Percentiles rank a stretch among this genome's conserved stretches.
Evolutionary conservation across 1,140 invertebrate genomes (phyloP).

Genomic region (Drosophila bocqueti): DNA sequence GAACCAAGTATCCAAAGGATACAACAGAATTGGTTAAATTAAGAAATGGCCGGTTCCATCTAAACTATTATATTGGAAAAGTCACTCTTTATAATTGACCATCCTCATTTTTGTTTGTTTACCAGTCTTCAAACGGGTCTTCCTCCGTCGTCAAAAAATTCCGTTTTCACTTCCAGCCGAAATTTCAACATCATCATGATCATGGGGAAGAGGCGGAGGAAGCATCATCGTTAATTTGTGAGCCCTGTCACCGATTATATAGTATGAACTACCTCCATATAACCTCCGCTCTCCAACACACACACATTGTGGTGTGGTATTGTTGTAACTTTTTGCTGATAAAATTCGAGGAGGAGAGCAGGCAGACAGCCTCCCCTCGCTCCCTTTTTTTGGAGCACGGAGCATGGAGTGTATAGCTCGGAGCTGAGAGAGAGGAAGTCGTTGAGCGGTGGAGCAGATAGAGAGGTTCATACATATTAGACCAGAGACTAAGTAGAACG

Average conservation of each 20-base stretch:
- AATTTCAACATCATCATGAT: slow-evolving; percentile 54
- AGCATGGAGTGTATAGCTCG: background rate
- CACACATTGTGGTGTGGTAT: slow-evolving; percentile 1
- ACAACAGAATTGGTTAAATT: background rate
- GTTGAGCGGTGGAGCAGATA: slow-evolving; percentile 52
- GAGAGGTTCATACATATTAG: slow-evolving; percentile 54
- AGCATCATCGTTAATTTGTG: slow-evolving; percentile 51
- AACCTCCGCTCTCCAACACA: slow-evolving; percentile 15
- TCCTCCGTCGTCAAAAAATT: slow-evolving; percentile 37
- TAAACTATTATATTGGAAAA: slow-evolving; percentile 1
- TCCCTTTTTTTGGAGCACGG: slow-evolving; percentile 6
- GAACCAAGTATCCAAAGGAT: background rate
- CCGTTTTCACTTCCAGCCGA: slow-evolving; percentile 45
- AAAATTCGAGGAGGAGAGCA: slow-evolving; percentile 53
- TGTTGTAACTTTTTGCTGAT: slow-evolving; percentile 55
- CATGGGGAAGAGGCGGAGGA: slow-evolving; percentile 19
- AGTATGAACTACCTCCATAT: slow-evolving; percentile 19
- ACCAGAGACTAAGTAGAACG: slow-evolving; percentile 74
- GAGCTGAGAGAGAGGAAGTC: slow-evolving; percentile 55
- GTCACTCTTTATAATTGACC: slow-evolving; percentile 47
- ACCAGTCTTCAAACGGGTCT: slow-evolving; percentile 28
- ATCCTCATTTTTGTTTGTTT: slow-evolving; percentile 3
- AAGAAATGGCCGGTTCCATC: background rate
- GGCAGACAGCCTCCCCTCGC: slow-evolving; percentile 1
- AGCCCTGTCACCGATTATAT: slow-evolving; percentile 54